These are phyloP conservation scores for Anseranas semipalmata DNA, from an alignment of 2,113 vertebrate species.

Conservation along the genomic window DNA sequence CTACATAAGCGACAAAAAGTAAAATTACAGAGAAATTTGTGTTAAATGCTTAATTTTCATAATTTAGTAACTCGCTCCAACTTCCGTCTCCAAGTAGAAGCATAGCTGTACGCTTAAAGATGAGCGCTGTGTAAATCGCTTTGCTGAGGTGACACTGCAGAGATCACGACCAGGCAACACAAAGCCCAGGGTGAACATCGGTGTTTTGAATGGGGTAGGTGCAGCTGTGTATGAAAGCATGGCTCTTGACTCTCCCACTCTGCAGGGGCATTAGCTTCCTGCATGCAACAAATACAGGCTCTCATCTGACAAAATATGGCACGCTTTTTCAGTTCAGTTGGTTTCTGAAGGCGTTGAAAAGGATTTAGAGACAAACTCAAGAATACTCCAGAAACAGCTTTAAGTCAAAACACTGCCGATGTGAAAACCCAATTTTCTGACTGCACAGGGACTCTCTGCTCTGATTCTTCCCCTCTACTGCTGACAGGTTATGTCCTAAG, in stretches of 20 bases:
- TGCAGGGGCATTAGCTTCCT: background rate
- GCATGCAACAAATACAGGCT: background rate
- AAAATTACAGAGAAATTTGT: background rate
- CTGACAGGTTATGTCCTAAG: background rate
- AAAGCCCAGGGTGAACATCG: background rate
- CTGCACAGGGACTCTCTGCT: background rate
- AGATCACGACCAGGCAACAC: rapidly evolving
- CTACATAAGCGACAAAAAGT: background rate
- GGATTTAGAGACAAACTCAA: background rate
- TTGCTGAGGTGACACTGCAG: background rate
- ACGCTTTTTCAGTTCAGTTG: background rate
- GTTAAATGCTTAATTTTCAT: background rate
- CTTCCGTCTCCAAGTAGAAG: background rate
- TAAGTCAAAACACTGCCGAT: background rate
- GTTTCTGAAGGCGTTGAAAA: background rate
- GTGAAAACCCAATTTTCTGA: background rate
- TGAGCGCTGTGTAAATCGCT: background rate
- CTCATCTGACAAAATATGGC: background rate
- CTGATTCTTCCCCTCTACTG: background rate
- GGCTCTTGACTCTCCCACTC: background rate
- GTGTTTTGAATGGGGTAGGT: background rate
- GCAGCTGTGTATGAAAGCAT: background rate
- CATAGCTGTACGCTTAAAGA: background rate
- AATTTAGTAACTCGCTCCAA: background rate
- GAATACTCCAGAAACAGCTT: background rate